Base-by-base conservation (phyloP, 1,140 invertebrate species). In the Cryptotermes secundus region DNA sequence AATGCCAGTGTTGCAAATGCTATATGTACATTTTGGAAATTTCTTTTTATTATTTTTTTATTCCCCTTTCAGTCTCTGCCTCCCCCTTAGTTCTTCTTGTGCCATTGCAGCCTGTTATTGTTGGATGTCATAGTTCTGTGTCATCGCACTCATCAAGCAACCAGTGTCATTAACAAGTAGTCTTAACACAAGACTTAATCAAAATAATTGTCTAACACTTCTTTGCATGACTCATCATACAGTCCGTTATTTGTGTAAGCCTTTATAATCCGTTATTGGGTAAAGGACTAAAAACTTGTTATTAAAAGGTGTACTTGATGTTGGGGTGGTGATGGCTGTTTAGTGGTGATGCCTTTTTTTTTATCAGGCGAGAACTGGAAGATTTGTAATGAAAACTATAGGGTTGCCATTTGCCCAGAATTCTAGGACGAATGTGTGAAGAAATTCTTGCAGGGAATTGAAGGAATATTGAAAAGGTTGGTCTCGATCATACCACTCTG, bases 281-380 rank as follows among this genome's bases (percentile, higher is more conserved):
- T 72, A 72, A 72, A n/a, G 59, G 59, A 72, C 59, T 65, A 65
- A 65, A 65, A 65, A n/a, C 22, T n/a, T 65, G 6, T 65, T 65
- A 31, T 65, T 65, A 65, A 65, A 12, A 59, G 53, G 53, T 59
- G 53, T 59, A 59, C 14, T 72, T n/a, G n/a, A 72, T 72, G 59
- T 72, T 72, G n/a, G 59, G 59, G 59, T 72, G 59, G 59, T 72
- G 59, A 72, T 72, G 59, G 59, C 26, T 72, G 59, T 72, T 72
- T 72, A 26, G 59, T 72, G 59, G 59, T 31, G 59, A 72, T 72
- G 26, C 59, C n/a, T 72, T 72, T 3, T n/a, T 59, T n/a, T n/a
- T 16, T 72, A 26, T n/a, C 59, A 31, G 26, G 31, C 59, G 59
- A 72, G 59, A 72, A 31, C n/a, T 72, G 26, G 59, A 72, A 72